Evolutionary conservation across 1,140 invertebrate species (phyloP).

Genomic region (Helicoverpa armigera): DNA sequence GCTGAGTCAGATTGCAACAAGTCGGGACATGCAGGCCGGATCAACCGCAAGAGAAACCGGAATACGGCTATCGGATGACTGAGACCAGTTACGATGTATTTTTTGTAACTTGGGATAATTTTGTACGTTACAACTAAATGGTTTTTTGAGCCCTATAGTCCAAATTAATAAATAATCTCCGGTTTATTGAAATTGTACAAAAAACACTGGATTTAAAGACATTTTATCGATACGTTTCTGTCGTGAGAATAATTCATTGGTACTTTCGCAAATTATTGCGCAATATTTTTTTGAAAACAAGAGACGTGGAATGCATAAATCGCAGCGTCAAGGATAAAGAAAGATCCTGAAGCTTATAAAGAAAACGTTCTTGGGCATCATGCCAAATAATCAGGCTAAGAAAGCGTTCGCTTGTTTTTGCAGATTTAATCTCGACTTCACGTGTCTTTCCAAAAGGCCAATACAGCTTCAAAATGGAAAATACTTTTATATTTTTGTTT

Average conservation of each 20-base stretch:
- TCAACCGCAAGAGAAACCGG: slow-evolving; percentile 34
- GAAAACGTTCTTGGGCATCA: neutral
- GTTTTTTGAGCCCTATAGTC: too few relatives aligned
- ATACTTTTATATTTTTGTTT: too few relatives aligned
- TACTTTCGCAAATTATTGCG: too few relatives aligned
- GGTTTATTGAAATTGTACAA: too few relatives aligned
- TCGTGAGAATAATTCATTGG: too few relatives aligned
- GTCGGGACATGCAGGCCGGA: slow-evolving; percentile 32
- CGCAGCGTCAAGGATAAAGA: neutral
- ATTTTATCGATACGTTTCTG: too few relatives aligned
- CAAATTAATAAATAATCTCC: too few relatives aligned
- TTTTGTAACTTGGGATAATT: neutral
- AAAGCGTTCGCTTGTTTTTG: neutral
- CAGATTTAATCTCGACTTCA: neutral
- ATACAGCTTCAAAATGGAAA: too few relatives aligned
- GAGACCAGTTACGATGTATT: neutral
- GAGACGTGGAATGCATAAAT: neutral
- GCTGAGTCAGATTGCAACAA: slow-evolving; percentile 28
- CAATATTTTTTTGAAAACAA: too few relatives aligned
- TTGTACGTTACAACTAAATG: neutral
- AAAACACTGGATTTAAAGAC: too few relatives aligned
- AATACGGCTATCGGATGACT: slow-evolving; percentile 3
- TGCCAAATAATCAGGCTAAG: neutral
- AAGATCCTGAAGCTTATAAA: neutral
- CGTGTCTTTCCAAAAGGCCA: too few relatives aligned